phyloP scores from a whole-genome alignment of 2,113 vertebrate species.

The Saccopteryx leptura region DNA sequence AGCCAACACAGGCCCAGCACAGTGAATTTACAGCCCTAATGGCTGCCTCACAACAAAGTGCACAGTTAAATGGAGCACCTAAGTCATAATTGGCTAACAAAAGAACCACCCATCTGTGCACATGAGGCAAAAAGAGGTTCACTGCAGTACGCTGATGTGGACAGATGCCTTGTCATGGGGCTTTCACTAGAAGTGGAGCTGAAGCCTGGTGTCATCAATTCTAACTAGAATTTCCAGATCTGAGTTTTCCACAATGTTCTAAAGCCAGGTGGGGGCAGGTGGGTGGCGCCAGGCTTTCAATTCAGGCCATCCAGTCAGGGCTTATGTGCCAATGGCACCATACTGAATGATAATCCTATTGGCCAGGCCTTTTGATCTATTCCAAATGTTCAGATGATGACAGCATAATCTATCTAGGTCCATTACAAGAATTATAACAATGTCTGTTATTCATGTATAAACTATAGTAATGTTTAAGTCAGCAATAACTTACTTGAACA shows the following conservation, averaged over 20 bases:
- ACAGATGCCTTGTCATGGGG: conserved; percentile 20
- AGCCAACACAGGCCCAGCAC: neutral
- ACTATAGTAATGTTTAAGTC: neutral
- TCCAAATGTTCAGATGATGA: conserved; percentile 64
- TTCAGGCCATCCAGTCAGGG: neutral
- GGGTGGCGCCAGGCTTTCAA: conserved; percentile 32
- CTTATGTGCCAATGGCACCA: neutral
- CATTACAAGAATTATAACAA: neutral
- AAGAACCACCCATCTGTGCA: conserved; percentile 77
- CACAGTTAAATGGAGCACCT: conserved; percentile 41
- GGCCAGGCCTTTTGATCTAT: neutral
- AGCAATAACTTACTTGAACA: neutral
- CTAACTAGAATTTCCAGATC: conserved; percentile 19
- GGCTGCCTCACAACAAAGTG: conserved; percentile 49
- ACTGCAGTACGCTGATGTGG: neutral
- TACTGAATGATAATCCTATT: conserved; percentile 33
- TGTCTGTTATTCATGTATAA: neutral
- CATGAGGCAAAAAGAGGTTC: conserved; percentile 37
- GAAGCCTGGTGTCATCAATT: conserved; percentile 57
- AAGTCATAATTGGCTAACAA: conserved; percentile 71
- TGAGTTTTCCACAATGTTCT: conserved; percentile 68
- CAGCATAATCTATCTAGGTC: neutral
- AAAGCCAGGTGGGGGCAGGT: conserved; percentile 11
- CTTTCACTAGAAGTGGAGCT: conserved; percentile 44
- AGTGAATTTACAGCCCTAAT: neutral